Base-by-base conservation (phyloP, 2,113 vertebrate genomes). In the Boleophthalmus pectinirostris region DNA sequence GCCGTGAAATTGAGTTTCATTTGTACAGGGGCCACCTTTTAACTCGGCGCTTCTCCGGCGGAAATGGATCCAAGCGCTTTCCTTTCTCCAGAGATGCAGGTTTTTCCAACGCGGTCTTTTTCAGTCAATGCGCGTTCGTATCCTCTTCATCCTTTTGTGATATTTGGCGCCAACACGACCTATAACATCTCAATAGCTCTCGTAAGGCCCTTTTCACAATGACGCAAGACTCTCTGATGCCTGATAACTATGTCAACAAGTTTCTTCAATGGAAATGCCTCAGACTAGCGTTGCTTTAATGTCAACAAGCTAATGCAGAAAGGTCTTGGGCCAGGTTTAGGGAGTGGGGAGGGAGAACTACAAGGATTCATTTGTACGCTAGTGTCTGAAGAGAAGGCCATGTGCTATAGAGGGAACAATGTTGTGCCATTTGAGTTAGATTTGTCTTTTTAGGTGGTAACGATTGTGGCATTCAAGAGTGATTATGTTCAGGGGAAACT, bases 1-100 rank as follows among this genome's bases (percentile, higher is more conserved):
- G 95, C 96, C 96, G 94, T 98, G 97, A 98, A 98, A 98, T 98
- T 98, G 96, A 97, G 95, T 98, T 98, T 96, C 96, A 95, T 97
- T 97, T 97, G 95, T 96, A 96, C 94, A 88, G 94, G 93, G 93
- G 94, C 94, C 93, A 96, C 95, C 93, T 96, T 96, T 96, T 95
- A 95, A 94, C 93, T 93, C 90, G 70, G 75, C 74, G 87, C 93
- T 93, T 94, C 92, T 93, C 91, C 86, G 87, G 88, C 93, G 93
- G 92, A 94, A 94, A 94, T 93, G 92, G 93, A 94, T 91, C 93
- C 85, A 79, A 91, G 87, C 88, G 35, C 75, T 74, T 14, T 68
- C 45, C 72, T 14, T 29, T 60, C 72, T 72, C 77, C 73, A 80
- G 21, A 38, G 77, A 84, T 85, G 88, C 82, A 71, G 54, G 65